Conservation (phyloP, 2,113 vertebrate species). For the Octodon degus region DNA sequence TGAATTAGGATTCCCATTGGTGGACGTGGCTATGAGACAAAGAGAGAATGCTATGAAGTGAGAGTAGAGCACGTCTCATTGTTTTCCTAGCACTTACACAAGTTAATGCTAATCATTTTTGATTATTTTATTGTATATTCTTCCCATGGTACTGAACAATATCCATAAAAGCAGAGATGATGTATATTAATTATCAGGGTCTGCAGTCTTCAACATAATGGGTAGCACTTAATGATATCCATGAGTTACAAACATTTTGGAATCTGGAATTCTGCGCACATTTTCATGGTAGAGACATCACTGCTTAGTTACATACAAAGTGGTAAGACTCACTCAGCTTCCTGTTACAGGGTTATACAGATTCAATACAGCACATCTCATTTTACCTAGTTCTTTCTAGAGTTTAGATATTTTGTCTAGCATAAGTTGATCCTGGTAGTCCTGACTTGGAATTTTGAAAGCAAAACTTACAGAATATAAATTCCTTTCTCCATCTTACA, state of each 20-base stretch:
- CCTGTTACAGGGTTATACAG: background rate
- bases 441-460: background rate
- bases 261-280: background rate
- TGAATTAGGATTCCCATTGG: too few relatives aligned
- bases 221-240: background rate
- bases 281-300: background rate
- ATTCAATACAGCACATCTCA: background rate
- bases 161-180: background rate
- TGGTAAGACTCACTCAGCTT: background rate
- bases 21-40: too few relatives aligned
- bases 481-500: background rate
- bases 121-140: background rate
- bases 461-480: background rate
- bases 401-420: background rate
- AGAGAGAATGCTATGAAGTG: too few relatives aligned
- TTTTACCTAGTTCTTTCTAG: slow-evolving; percentile 24
- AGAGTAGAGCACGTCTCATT: background rate
- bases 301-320: background rate
- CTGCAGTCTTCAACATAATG: background rate
- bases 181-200: background rate
- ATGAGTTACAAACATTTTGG: slow-evolving; percentile 6
- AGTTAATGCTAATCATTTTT: background rate
- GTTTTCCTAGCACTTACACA: background rate
- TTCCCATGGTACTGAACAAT: background rate
- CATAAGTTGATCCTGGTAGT: slow-evolving; percentile 1